phyloP scores from a whole-genome alignment of 2,888 invertebrate species.

The Drosophila sordidula region DNA sequence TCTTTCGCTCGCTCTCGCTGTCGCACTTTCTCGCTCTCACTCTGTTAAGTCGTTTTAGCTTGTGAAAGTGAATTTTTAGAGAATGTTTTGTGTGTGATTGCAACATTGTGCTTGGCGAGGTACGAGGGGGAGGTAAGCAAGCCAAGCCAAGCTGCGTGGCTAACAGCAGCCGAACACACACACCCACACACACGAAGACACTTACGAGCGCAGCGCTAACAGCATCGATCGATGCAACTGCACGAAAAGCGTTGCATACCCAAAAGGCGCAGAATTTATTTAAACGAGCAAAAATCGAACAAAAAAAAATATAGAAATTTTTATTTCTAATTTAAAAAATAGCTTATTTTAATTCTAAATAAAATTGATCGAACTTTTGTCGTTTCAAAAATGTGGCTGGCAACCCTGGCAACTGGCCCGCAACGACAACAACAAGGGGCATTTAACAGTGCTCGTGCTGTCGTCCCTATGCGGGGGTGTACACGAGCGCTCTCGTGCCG shows the following conservation, averaged over 20 bases:
- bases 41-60: constrained; percentile 58
- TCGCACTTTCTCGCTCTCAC: constrained; percentile 17
- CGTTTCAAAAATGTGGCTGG: neutral
- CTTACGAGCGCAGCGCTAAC: constrained; percentile 47
- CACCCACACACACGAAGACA: neutral
- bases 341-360: neutral
- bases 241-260: constrained; percentile 37
- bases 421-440: constrained; percentile 27
- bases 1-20: neutral
- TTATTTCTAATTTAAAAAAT: neutral
- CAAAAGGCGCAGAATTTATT: constrained; percentile 13
- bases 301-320: neutral
- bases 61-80: constrained; percentile 78
- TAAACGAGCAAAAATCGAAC: neutral
- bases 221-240: constrained; percentile 80
- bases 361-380: neutral
- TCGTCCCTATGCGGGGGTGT: constrained; percentile 42
- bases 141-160: constrained; percentile 20
- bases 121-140: constrained; percentile 16
- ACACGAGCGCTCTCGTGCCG: constrained; percentile 36
- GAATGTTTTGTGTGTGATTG: constrained; percentile 71
- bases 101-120: constrained; percentile 64
- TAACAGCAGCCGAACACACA: constrained; percentile 30
- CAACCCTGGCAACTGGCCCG: constrained; percentile 52
- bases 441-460: constrained; percentile 45